phyloP scores from a whole-genome alignment of 2,113 vertebrate genomes.

The Glaucidium brasilianum region DNA sequence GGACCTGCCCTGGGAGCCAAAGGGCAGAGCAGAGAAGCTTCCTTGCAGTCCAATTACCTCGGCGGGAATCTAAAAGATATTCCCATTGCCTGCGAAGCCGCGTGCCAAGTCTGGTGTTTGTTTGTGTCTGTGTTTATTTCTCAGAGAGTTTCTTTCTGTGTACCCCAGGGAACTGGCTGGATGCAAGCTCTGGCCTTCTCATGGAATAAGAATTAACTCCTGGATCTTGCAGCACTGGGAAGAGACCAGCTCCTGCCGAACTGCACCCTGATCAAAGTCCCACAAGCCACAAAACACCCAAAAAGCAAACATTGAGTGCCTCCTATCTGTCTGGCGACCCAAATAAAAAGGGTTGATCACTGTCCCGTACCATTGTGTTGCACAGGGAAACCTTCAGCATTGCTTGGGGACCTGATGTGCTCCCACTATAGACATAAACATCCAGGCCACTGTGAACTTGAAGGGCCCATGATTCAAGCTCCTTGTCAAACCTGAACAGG shows the following conservation, averaged over 20 bases:
- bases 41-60: slow-evolving; percentile 24
- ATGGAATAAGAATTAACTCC: slow-evolving; percentile 59
- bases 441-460: background rate
- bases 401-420: background rate
- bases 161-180: slow-evolving; percentile 49
- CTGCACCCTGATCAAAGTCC: background rate
- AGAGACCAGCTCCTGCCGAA: background rate
- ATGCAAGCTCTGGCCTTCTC: slow-evolving; percentile 46
- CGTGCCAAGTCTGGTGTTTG: slow-evolving; percentile 43
- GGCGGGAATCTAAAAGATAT: slow-evolving; percentile 36
- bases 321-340: background rate
- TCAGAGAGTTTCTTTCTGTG: slow-evolving; percentile 40
- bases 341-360: background rate
- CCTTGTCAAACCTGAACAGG: background rate
- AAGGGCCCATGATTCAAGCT: background rate
- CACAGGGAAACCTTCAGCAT: background rate
- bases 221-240: slow-evolving; percentile 2
- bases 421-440: background rate
- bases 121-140: slow-evolving; percentile 65
- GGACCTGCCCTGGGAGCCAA: background rate
- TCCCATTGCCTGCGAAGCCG: slow-evolving; percentile 55
- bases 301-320: background rate
- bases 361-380: background rate
- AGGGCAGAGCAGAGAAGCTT: slow-evolving; percentile 27
- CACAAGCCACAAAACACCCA: background rate